phyloP scores from a whole-genome alignment of 2,797 vertebrate species.

The Todus mexicanus region DNA sequence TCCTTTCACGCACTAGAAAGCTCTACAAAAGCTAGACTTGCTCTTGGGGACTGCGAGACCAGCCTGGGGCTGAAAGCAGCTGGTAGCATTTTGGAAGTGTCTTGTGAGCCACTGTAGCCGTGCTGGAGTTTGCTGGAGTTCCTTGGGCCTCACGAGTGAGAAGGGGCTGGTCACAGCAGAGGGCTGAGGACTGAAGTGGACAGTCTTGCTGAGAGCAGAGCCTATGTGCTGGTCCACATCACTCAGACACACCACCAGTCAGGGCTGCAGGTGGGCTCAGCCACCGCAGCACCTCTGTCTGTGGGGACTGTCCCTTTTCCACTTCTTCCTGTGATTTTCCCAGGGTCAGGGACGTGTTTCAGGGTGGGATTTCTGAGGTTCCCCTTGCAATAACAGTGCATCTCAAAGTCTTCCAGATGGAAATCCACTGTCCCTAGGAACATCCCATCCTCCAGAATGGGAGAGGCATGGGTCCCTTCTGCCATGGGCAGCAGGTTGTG shows the following conservation, averaged over 20 bases:
- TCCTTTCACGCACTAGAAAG: background rate
- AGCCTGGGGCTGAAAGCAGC: background rate
- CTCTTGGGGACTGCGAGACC: background rate
- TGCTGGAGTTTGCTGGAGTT: background rate
- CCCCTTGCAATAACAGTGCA: background rate
- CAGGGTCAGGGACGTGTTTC: background rate
- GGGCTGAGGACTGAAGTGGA: background rate
- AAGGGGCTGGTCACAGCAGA: background rate
- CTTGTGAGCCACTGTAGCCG: background rate
- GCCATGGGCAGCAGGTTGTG: background rate
- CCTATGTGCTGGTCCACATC: background rate
- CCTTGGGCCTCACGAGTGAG: background rate
- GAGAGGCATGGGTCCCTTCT: background rate
- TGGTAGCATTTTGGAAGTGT: background rate
- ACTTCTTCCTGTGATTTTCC: background rate
- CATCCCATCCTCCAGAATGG: background rate
- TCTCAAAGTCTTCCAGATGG: background rate
- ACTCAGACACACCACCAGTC: fast-evolving
- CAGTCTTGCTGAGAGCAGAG: background rate
- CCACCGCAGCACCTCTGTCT: fast-evolving
- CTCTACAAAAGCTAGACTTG: background rate
- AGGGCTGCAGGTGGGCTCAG: background rate
- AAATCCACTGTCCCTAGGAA: background rate
- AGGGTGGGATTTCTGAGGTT: background rate
- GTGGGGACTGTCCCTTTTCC: fast-evolving